phyloP scores from a whole-genome alignment of 2,113 vertebrate genomes.

The Antennarius striatus region DNA sequence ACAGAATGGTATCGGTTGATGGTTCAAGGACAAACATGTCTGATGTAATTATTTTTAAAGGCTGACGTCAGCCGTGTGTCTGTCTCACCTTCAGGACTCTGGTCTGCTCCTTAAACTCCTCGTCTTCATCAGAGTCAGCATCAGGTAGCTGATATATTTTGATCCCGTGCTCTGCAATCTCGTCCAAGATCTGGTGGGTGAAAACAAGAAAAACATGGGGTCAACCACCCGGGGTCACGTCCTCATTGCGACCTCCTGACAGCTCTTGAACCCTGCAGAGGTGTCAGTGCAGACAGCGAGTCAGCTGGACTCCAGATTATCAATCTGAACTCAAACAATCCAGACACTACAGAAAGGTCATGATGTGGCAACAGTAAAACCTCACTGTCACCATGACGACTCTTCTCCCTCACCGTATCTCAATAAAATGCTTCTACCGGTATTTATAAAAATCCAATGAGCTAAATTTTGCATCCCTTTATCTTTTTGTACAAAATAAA shows the following conservation, averaged over 20 bases:
- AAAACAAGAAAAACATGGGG: slow-evolving; percentile 2
- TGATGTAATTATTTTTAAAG: neutral
- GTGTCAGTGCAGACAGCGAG: neutral
- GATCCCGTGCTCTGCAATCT: slow-evolving; percentile 91
- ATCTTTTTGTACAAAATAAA: too few relatives aligned
- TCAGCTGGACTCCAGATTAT: neutral
- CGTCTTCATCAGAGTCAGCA: slow-evolving; percentile 94
- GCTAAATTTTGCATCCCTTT: too few relatives aligned
- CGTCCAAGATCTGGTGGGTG: slow-evolving; percentile 85
- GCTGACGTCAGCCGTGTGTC: neutral
- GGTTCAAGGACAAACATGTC: slow-evolving; percentile 3
- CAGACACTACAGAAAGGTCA: neutral
- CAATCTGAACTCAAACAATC: neutral
- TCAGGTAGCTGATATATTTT: slow-evolving; percentile 92
- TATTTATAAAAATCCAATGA: too few relatives aligned
- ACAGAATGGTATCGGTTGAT: slow-evolving; percentile 4
- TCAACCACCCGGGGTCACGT: slow-evolving; percentile 11
- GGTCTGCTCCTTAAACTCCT: slow-evolving; percentile 95
- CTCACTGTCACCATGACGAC: neutral
- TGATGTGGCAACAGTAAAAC: neutral
- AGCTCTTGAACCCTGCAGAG: neutral
- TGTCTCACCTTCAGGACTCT: slow-evolving; percentile 86
- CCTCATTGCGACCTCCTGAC: slow-evolving; percentile 22
- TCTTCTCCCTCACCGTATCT: too few relatives aligned
- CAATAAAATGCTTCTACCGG: too few relatives aligned